phyloP scores from a whole-genome alignment of 1,140 invertebrate species.

The Caenorhabditis elegans region WBcel235 BX284604.4:10380501-10381000 shows the following conservation, averaged over 20 bases:
- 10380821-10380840: background rate
- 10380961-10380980: too few species aligned
- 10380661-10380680: background rate
- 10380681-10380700: background rate
- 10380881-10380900: background rate
- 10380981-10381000: too few species aligned
- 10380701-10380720: background rate
- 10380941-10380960: too few species aligned
- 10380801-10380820: background rate
- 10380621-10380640: background rate
- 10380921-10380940: too few species aligned
- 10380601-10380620: background rate
- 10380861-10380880: background rate
- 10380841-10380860: background rate
- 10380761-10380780: too few species aligned
- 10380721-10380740: too few species aligned
- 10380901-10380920: too few species aligned
- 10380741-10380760: background rate
- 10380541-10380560: background rate
- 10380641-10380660: background rate
- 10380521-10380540: background rate
- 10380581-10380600: background rate
- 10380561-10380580: background rate
- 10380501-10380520: background rate
- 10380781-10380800: background rate